These are phyloP conservation scores for Anolis sagrei DNA, from an alignment of 2,113 vertebrate species.

Conservation along the genomic window DNA sequence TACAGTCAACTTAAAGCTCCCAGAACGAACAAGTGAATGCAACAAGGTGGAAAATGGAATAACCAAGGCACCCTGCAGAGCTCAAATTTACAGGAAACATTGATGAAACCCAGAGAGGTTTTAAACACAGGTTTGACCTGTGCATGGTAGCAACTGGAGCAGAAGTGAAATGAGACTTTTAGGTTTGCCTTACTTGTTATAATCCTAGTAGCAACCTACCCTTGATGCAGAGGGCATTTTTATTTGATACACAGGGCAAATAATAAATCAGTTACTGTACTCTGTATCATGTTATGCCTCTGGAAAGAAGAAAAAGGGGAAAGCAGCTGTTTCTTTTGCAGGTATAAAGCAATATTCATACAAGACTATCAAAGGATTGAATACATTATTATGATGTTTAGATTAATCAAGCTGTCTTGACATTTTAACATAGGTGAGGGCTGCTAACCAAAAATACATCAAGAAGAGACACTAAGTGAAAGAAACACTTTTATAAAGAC, in stretches of 20 bases:
- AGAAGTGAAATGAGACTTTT: conserved; percentile 36
- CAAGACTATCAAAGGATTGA: conserved; percentile 44
- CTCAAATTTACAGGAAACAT: conserved; percentile 60
- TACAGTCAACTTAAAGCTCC: neutral
- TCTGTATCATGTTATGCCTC: conserved; percentile 15
- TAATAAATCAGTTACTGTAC: conserved; percentile 43
- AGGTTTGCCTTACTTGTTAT: conserved; percentile 15
- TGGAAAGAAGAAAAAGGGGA: conserved; percentile 9
- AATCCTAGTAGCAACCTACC: neutral
- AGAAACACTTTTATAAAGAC: neutral
- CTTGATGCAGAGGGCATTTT: neutral
- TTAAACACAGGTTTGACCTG: conserved; percentile 45
- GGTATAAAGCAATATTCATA: conserved; percentile 53
- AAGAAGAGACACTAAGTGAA: neutral
- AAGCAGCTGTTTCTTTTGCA: conserved; percentile 41
- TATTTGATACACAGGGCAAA: neutral
- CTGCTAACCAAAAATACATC: neutral
- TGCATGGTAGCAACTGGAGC: conserved; percentile 33
- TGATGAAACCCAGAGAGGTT: conserved; percentile 41
- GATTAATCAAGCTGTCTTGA: conserved; percentile 39
- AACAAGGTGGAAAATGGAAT: conserved; percentile 46
- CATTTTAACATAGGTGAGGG: conserved; percentile 34
- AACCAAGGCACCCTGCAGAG: conserved; percentile 31
- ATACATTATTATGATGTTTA: conserved; percentile 41
- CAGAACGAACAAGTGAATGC: conserved; percentile 28